Conservation (phyloP, 2,888 invertebrate species). For the Ophion obscuratus region DNA sequence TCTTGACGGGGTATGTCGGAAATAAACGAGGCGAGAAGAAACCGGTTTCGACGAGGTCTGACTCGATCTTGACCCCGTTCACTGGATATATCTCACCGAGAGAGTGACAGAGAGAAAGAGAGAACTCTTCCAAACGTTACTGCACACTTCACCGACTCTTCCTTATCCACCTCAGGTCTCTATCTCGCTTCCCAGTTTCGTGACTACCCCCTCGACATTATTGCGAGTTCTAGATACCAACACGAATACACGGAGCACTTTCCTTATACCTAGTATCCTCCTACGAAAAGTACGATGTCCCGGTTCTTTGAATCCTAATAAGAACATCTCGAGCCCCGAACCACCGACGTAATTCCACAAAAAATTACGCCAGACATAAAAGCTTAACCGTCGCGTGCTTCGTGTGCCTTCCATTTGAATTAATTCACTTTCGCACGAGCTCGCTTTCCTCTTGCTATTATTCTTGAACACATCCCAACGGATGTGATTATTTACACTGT, state of each 20-base stretch:
- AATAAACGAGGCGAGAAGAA: constrained; percentile 44
- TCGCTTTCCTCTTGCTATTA: too few relatives aligned
- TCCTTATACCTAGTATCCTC: background rate
- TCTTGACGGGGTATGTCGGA: constrained; percentile 19
- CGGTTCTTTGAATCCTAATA: constrained; percentile 23
- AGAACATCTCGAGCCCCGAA: background rate
- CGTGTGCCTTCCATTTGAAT: too few relatives aligned
- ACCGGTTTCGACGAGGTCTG: constrained; percentile 46
- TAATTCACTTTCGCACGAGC: background rate
- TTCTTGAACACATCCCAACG: too few relatives aligned
- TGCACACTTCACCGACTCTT: constrained; percentile 40
- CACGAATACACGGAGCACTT: constrained; percentile 12
- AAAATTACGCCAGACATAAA: too few relatives aligned
- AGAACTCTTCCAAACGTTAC: constrained; percentile 12
- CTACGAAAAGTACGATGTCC: background rate
- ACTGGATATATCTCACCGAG: constrained; percentile 18
- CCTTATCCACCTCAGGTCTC: constrained; percentile 33
- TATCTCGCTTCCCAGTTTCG: constrained; percentile 37
- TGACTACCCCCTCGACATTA: constrained; percentile 24
- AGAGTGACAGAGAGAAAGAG: background rate
- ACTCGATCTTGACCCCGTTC: constrained; percentile 55
- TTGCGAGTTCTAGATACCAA: constrained; percentile 36
- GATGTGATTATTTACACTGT: too few relatives aligned
- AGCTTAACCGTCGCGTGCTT: too few relatives aligned
- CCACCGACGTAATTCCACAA: too few relatives aligned